Evolutionary conservation across 2,888 invertebrate genomes (phyloP), one percentile per base, ranked within the genome.

Genomic region (Plutella xylostella): DNA sequence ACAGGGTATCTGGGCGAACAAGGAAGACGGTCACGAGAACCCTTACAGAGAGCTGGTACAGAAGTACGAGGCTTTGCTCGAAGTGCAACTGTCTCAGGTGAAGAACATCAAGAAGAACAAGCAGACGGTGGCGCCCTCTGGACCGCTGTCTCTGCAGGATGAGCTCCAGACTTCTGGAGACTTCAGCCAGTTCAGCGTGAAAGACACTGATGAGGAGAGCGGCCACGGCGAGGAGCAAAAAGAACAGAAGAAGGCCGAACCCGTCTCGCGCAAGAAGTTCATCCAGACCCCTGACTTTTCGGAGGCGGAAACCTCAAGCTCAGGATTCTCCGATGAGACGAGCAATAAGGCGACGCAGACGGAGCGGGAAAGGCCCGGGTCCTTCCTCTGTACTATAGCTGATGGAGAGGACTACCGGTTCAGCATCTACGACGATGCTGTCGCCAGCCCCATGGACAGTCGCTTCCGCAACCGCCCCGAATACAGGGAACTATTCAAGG

Each of bases 371-470:
- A 85, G 91, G 11, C 89, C 91, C 0, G 93, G 93, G n/a, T 92
- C 91, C 14, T 91, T 93, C 70, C 78, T 94, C 42, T 93, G 93
- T 74, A 92, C 92, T 1, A 93, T 94, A 50, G 92, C 91, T 43
- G 93, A 93, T 63, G 93, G 93, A 11, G 93, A 93, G 55, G 92
- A 93, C 65, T 93, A 92, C 67, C 90, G 91, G 55, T 92, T 93
- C 65, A 93, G 92, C 68, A 93, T 93, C 63, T 94, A 93, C 63
- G 92, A 92, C 60, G 91, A 92, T 63, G 91, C 87, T 42, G 31
- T 25, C 28, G 3, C 64, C 55, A 92, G 89, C 60, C 91, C 92
- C 0, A 89, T 93, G 65, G 92, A 93, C 60, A 90, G 91, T 53
- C 87, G 92, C 44, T 94, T 94, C 86, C 88, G 91, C 15, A 92